Conservation (phyloP, 1,140 invertebrate species). For the Eupristina koningsbergeri region DNA sequence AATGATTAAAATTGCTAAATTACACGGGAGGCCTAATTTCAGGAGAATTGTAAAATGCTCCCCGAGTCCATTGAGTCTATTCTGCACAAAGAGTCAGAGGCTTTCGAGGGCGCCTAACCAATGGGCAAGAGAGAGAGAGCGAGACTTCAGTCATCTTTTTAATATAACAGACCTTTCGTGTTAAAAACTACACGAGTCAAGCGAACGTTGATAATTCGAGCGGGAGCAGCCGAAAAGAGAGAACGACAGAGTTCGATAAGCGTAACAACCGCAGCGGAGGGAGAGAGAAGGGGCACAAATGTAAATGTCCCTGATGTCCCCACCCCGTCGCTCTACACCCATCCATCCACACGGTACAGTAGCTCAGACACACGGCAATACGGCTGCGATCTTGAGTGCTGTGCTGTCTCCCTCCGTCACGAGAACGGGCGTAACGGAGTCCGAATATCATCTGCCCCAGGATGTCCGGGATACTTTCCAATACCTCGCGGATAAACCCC, state of each 20-base stretch:
- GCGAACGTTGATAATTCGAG: background rate
- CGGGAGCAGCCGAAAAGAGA: conserved; percentile 25
- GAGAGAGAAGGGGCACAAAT: background rate
- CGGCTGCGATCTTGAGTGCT: conserved; percentile 17
- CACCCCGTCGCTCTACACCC: conserved; percentile 25
- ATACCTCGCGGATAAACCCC: conserved; percentile 67
- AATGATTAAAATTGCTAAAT: too few species aligned
- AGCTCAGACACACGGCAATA: conserved; percentile 23
- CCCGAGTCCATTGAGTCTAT: background rate
- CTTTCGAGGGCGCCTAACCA: background rate
- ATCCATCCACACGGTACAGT: background rate
- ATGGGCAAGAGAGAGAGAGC: background rate
- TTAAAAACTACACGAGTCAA: conserved; percentile 19
- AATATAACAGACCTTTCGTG: conserved; percentile 5
- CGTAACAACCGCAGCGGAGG: background rate
- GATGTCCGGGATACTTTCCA: conserved; percentile 70
- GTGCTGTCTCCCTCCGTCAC: conserved; percentile 36
- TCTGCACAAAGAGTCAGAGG: background rate
- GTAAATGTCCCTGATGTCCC: conserved; percentile 3
- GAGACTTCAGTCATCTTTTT: background rate
- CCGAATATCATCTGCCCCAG: conserved; percentile 51
- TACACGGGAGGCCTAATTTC: too few species aligned
- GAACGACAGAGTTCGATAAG: conserved; percentile 5
- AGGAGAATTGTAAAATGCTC: background rate
- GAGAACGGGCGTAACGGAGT: conserved; percentile 38